Base-by-base conservation (phyloP, 2,113 vertebrate species). In the Peucedramus taeniatus region DNA sequence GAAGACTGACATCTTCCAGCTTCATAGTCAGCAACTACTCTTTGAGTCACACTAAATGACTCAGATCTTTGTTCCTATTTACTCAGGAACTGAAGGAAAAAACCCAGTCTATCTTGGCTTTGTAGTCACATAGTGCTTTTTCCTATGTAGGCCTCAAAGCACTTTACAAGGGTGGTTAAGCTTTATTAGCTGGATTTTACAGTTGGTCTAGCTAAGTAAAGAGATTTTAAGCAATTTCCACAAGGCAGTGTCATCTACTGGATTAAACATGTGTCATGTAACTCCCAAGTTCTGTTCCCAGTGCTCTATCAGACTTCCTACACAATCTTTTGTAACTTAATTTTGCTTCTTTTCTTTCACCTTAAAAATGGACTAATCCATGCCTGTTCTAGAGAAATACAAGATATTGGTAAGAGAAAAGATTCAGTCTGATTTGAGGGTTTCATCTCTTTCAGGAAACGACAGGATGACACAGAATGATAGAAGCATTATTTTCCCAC, bases 141-240 rank as follows among this genome's bases (percentile, higher is more conserved):
- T 50, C 42, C 30, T 68, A 19, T 15, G 31, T 53, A 90, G 91
- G 83, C 63, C 74, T 90, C 63, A 74, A 78, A 91, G 75, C 82
- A 81, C 80, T 97, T 95, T 77, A 63, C 68, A 96, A 93, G 92
- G 87, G 57, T 94, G 85, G 93, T 93, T 94, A 96, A 90, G 59
- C 65, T 95, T 95, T 94, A 95, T 97, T 93, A 94, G 87, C 26
- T 84, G 53, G 56, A 95, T 95, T 97, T 97, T 94, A 95, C 93
- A 96, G 65, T 51, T 94, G 83, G 87, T 68, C 94, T 96, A 76
- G 40, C 87, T 95, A 95, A 94, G 85, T 80, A 97, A 95, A 97
- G 89, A 89, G 33, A 94, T 93, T 90, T 92, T 50, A 92, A 89
- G 50, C 50, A 42, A 82, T 90, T 87, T 92, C 61, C 93, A 95